phyloP scores from a whole-genome alignment of 2,797 vertebrate species.

The Linurgus olivaceus region DNA sequence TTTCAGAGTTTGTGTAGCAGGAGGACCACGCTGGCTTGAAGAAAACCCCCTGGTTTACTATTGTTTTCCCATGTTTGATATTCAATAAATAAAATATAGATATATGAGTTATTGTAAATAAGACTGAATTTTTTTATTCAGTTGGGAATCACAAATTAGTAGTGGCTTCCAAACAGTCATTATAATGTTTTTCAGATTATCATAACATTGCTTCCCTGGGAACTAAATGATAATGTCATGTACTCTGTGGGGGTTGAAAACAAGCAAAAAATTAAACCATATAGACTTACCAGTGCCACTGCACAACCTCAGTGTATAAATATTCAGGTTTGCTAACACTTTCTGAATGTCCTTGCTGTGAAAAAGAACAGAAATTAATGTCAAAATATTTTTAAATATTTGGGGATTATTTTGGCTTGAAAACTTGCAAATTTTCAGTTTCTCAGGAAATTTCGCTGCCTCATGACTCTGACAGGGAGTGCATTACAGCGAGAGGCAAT shows the following conservation, averaged over 20 bases:
- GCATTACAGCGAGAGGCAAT: neutral
- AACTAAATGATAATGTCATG: neutral
- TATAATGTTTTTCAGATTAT: neutral
- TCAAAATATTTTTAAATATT: neutral
- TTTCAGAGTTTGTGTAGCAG: neutral
- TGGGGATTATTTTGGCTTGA: neutral
- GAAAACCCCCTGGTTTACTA: neutral
- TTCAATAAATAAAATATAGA: neutral
- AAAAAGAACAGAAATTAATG: neutral
- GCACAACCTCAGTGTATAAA: neutral
- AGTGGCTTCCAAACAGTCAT: neutral
- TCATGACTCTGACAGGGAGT: neutral
- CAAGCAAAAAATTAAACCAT: neutral
- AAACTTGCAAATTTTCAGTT: neutral
- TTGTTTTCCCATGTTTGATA: neutral
- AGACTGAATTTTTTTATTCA: neutral
- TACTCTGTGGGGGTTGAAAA: rapidly evolving
- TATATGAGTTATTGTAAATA: neutral
- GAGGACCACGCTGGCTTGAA: neutral
- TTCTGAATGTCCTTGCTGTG: neutral
- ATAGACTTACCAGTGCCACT: rapidly evolving
- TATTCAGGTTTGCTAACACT: neutral
- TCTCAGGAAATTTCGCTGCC: neutral
- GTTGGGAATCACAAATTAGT: neutral
- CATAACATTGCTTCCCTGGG: neutral